Percentiles rank a stretch among this genome's conserved stretches.
Evolutionary conservation across 2,888 invertebrate species (phyloP).

Genomic region (Conomelus anceps): DNA sequence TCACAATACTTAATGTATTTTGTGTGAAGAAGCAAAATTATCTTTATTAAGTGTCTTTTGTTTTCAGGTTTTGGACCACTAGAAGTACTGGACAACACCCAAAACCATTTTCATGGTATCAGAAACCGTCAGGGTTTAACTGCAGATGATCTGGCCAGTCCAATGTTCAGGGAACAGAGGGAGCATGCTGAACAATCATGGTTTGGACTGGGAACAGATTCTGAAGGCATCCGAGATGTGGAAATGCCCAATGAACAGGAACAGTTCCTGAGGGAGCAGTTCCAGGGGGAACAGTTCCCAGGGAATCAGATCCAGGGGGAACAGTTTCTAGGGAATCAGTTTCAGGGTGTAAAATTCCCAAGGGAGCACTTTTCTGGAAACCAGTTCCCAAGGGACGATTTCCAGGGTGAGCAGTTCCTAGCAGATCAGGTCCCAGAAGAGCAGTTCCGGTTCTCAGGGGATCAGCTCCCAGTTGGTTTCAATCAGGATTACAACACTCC

Average conservation of each 20-base stretch:
- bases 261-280: not conserved
- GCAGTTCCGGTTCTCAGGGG: not conserved
- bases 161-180: not conserved
- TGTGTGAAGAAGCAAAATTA: too few relatives aligned
- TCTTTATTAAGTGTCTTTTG: too few relatives aligned
- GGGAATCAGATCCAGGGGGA: not conserved
- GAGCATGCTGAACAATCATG: not conserved
- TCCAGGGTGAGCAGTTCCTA: not conserved
- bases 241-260: too few relatives aligned
- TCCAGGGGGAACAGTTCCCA: too few relatives aligned
- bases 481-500: conserved; percentile 45
- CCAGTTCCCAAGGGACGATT: not conserved
- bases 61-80: not conserved
- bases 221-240: not conserved
- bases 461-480: conserved; percentile 36
- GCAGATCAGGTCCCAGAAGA: not conserved
- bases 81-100: not conserved
- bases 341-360: not conserved
- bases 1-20: too few relatives aligned
- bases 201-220: not conserved
- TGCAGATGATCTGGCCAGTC: not conserved
- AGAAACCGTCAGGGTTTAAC: not conserved
- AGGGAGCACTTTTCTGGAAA: not conserved
- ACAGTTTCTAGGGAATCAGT: not conserved
- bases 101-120: not conserved